Base-by-base conservation (phyloP, 1,140 invertebrate species). In the Drosophila nigromelanica region DNA sequence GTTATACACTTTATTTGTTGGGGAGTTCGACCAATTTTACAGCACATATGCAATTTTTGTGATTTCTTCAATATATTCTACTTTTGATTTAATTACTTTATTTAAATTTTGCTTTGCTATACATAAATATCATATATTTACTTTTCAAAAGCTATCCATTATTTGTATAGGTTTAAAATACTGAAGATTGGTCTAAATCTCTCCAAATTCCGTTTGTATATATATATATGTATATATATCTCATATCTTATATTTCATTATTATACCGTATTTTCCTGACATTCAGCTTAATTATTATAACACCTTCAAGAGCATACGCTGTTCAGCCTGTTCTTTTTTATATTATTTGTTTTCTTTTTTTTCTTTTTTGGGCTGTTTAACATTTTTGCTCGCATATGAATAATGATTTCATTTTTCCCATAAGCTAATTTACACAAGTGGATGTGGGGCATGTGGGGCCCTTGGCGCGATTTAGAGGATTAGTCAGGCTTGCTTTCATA, bases 401-500 rank as follows among this genome's bases (percentile, higher is more conserved):
- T 90, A 90, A 90, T 90, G 87, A 90, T 90, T 90, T 90, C 82
- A 80, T 89, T 90, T 90, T 90, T 90, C 77, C 81, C 87, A 90
- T 90, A 80, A 83, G 83, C 89, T 90, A 90, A 90, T 90, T 90
- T 90, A 90, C 87, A 90, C 80, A 87, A 89, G 89, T 90, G 64
- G 56, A 58, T 61, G 66, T 56, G 78, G 82, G 78, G 78, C 82
- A 87, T 68, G 48, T 61, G 54, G 82, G 78, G 82, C 79, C 75
- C 82, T 86, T 87, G 81, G 63, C 52, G 76, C 83, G 89, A 89
- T 90, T 90, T 90, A 90, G 89, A 81, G 89, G 89, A 90, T 90
- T 90, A 90, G 89, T 90, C 89, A 90, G 89, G 89, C 80, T 90
- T 89, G 75, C 83, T 89, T 90, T 83, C 90, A 90, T 90, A 90